Evolutionary conservation across 2,113 vertebrate genomes (phyloP).

Genomic region (Lipotes vexillifer): DNA sequence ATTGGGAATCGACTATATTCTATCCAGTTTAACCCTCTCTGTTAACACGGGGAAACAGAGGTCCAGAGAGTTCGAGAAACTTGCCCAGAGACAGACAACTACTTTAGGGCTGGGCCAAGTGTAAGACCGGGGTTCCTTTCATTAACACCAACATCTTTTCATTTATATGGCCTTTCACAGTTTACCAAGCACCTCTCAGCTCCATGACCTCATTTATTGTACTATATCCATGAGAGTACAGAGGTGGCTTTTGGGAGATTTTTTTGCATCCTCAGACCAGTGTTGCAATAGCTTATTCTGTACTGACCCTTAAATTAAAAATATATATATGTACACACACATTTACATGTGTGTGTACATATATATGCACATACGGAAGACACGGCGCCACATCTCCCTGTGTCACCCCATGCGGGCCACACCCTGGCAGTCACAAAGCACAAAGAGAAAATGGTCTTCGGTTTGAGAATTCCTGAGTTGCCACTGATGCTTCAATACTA

Average conservation of each 20-base stretch:
- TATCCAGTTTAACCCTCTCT: background rate
- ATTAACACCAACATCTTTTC: background rate
- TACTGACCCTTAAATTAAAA: no score
- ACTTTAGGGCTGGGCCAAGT: background rate
- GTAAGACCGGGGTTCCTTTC: background rate
- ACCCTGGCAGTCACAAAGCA: no score
- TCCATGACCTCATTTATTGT: background rate
- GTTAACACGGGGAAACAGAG: background rate
- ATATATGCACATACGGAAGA: background rate
- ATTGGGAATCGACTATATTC: background rate
- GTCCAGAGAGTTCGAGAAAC: background rate
- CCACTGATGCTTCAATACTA: no score
- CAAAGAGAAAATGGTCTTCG: no score
- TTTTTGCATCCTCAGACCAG: no score
- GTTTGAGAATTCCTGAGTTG: no score
- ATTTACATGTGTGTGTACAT: background rate
- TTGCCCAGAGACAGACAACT: background rate
- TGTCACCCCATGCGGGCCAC: no score
- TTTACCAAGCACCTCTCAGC: background rate
- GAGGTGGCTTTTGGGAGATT: no score
- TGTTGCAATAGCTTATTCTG: no score
- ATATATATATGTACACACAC: background rate
- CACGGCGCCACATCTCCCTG: background rate
- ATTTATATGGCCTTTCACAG: background rate
- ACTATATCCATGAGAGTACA: no score